Evolutionary conservation across 2,797 vertebrate genomes (phyloP).

Genomic region (Girardinus metallicus): DNA sequence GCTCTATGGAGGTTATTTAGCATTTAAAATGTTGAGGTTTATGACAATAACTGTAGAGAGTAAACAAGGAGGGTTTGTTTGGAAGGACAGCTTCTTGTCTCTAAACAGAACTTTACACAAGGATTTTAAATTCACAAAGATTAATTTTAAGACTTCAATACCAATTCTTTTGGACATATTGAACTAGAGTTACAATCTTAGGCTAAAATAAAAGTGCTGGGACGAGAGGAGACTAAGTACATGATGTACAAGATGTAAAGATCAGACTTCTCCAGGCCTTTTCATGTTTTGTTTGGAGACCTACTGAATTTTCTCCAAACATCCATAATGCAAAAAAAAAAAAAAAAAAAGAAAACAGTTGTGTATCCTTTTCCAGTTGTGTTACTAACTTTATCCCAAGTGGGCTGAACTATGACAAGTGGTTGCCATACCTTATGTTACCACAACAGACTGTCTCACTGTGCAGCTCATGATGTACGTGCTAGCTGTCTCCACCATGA

Average conservation of each 20-base stretch:
- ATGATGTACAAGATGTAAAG: not conserved
- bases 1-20: not conserved
- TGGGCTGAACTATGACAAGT: slow-evolving; percentile 24
- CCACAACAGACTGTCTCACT: slow-evolving; percentile 22
- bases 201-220: not conserved
- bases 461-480: slow-evolving; percentile 19
- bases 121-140: not conserved
- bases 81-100: not conserved
- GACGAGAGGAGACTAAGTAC: not conserved
- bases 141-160: not conserved
- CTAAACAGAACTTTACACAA: not conserved
- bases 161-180: not conserved
- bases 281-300: not conserved
- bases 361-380: slow-evolving; percentile 24
- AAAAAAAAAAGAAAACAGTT: not conserved
- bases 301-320: not conserved
- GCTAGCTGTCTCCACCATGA: slow-evolving; percentile 23
- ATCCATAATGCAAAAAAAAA: not conserved
- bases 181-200: not conserved
- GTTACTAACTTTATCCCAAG: slow-evolving; percentile 24
- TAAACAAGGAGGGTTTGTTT: not conserved
- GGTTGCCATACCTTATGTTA: slow-evolving; percentile 31
- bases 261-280: not conserved
- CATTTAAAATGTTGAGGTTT: not conserved
- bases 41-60: not conserved